Conservation (phyloP, 2,113 vertebrate genomes). For the Aviceda subcristata region DNA sequence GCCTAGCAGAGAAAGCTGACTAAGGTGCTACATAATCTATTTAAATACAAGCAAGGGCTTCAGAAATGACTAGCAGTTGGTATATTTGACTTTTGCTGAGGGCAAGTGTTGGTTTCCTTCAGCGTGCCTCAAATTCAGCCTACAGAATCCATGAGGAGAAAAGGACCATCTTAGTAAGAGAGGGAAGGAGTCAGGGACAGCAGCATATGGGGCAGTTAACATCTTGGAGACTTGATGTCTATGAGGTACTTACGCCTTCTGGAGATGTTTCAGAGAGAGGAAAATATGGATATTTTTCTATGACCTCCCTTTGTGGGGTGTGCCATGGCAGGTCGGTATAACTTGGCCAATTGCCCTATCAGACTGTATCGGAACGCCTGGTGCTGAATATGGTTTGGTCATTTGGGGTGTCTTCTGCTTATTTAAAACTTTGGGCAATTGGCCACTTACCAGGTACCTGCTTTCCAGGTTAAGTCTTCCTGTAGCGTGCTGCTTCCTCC, state of each 20-base stretch:
- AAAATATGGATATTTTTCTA: neutral
- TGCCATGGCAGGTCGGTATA: neutral
- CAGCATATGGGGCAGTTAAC: neutral
- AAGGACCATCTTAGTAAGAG: neutral
- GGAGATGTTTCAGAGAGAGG: neutral
- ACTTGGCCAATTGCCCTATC: neutral
- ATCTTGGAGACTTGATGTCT: neutral
- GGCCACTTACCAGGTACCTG: neutral
- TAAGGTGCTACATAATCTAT: neutral
- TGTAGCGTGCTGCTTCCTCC: neutral
- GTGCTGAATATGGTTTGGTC: neutral
- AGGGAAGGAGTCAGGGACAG: neutral
- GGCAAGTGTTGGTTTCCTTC: neutral
- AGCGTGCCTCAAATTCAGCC: neutral
- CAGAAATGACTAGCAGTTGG: neutral
- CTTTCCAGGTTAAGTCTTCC: neutral
- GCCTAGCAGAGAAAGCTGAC: neutral
- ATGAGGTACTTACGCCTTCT: neutral
- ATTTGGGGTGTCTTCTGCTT: neutral
- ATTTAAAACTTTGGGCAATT: neutral
- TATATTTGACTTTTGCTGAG: neutral
- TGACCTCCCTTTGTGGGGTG: neutral
- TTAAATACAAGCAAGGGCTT: neutral
- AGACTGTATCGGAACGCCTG: neutral
- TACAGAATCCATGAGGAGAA: neutral